These are phyloP conservation scores for Xiphophorus hellerii DNA, from an alignment of 2,113 vertebrate species.

Conservation along the genomic window DNA sequence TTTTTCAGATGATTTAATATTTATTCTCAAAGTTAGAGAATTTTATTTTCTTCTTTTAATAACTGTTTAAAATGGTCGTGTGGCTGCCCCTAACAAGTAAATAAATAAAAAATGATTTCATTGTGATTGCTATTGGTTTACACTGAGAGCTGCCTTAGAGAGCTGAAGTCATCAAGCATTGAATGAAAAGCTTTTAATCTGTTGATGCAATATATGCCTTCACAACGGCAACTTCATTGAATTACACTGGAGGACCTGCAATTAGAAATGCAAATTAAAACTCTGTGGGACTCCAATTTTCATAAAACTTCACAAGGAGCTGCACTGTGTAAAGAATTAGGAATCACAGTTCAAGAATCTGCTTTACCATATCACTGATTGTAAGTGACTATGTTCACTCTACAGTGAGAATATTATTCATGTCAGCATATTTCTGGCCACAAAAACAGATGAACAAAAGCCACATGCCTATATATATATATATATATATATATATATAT, in stretches of 20 bases:
- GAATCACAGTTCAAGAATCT: conserved; percentile 39
- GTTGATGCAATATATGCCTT: conserved; percentile 57
- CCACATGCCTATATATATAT: too few relatives aligned
- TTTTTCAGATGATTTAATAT: too few relatives aligned
- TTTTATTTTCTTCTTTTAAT: too few relatives aligned
- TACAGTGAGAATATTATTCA: neutral
- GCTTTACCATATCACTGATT: conserved; percentile 31
- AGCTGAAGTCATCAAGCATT: conserved; percentile 30
- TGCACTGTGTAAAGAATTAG: conserved; percentile 36
- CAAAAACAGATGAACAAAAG: too few relatives aligned
- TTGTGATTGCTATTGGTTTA: neutral
- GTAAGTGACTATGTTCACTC: conserved; percentile 8
- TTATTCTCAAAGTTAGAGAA: too few relatives aligned
- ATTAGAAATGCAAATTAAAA: conserved; percentile 70
- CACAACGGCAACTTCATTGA: conserved; percentile 44
- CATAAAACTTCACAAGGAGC: conserved; percentile 48
- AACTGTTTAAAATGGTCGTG: too few relatives aligned
- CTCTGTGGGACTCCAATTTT: conserved; percentile 60
- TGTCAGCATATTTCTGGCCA: too few relatives aligned
- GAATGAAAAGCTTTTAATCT: conserved; percentile 47
- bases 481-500: too few relatives aligned
- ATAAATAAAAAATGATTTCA: neutral
- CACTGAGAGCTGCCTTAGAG: conserved; percentile 8
- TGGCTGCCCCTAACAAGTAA: neutral
- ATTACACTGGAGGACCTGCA: conserved; percentile 53